Conservation (phyloP, 2,888 invertebrate species). For the Oscheius sp. region DNA sequence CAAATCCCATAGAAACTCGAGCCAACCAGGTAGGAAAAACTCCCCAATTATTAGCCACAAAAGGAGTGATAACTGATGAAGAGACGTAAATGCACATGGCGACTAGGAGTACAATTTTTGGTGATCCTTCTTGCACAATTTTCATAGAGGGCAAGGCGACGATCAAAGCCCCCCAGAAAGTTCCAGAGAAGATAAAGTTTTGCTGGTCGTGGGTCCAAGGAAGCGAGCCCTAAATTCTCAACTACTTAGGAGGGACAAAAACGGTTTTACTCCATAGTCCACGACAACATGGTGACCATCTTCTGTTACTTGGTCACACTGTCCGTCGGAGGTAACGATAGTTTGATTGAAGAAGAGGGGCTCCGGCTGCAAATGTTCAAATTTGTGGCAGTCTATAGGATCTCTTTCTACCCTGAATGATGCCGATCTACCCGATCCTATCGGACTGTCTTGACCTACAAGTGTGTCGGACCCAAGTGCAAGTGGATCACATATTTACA, state of each 20-base stretch:
- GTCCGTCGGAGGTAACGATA: background rate
- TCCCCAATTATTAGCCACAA: conserved; percentile 52
- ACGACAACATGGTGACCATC: conserved; percentile 46
- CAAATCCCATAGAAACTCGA: conserved; percentile 64
- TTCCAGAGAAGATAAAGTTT: conserved; percentile 63
- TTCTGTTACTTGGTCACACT: conserved; percentile 12
- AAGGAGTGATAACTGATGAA: conserved; percentile 56
- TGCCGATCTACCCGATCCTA: too few species aligned
- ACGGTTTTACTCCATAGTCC: conserved; percentile 57
- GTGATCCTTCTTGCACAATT: conserved; percentile 47
- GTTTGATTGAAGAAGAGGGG: conserved; percentile 2
- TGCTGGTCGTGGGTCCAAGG: conserved; percentile 60
- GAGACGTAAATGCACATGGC: conserved; percentile 48
- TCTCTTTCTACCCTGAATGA: too few species aligned
- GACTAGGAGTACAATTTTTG: conserved; percentile 27
- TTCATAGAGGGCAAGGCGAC: conserved; percentile 63
- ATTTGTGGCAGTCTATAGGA: too few species aligned
- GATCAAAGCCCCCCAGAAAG: conserved; percentile 63
- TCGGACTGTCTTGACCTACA: too few species aligned
- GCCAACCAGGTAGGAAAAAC: conserved; percentile 55
- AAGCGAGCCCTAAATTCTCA: conserved; percentile 53
- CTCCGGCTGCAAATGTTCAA: background rate
- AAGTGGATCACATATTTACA: too few species aligned
- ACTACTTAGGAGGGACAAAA: too few species aligned
- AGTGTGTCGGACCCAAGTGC: too few species aligned